Base-by-base conservation (phyloP, 37 sponge, comb jelly and placozoan genomes). In the Tethya wilhelma region DNA sequence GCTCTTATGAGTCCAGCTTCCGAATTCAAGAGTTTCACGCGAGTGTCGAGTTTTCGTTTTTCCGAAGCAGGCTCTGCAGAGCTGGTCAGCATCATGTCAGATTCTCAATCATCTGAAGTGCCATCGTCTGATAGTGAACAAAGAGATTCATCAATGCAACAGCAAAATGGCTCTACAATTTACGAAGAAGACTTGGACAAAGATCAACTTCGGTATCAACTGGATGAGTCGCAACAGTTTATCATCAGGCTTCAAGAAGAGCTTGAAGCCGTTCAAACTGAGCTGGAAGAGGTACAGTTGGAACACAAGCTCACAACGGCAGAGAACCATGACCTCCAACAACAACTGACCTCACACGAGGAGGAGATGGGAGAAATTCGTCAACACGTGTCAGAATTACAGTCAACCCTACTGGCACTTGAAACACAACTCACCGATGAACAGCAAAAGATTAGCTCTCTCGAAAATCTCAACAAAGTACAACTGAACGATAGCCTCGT, bases 301-400 rank as follows among this genome's bases (percentile, higher is more conserved):
- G 88, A 76, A 19, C 34, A 63, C 4, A 73, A 89, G 1, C 64
- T 67, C 25, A 69, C 42, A 19, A 74, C 29, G 37, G 39, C 69
- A 20, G 68, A 82, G 44, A 77, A 82, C 79, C 66, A 25, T 65
- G 71, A 77, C 3, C 71, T 82, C 4, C 62, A 73, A 28, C 65
- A 82, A 38, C 66, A 82, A 30, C 22, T 60, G 8, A 29, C 56
- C 0, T 65, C 38, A 33, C 44, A 77, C 22, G 66, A 37, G 30
- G 37, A 12, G 44, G 83, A 82, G 49, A 46, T 77, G 59, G 83
- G 20, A 2, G 78, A 77, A 3, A 33, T 75, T 19, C 68, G 42
- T 40, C 62, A 67, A 8, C 43, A 76, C 38, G 59, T 74, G 0
- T 14, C 29, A n/a, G 76, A 87, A 22, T n/a, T 82, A 31, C 78